phyloP scores from a whole-genome alignment of 2,113 vertebrate species.

The Callocephalon fimbriatum region DNA sequence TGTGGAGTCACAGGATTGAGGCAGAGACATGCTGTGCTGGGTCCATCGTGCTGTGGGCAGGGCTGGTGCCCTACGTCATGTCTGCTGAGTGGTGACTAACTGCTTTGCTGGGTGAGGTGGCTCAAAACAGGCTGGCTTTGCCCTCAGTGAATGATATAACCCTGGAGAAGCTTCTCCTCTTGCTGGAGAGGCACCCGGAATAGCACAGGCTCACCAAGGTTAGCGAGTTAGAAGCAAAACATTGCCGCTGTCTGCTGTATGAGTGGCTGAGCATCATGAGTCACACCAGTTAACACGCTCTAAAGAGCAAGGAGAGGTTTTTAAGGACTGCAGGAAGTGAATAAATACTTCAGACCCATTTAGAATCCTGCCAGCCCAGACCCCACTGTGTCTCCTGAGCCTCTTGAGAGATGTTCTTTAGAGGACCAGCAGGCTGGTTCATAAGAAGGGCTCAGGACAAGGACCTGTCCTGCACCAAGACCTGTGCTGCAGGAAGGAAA shows the following conservation, averaged over 20 bases:
- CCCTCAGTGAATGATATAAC: not conserved
- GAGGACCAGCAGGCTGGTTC: not conserved
- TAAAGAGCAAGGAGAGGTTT: not conserved
- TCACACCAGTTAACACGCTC: not conserved
- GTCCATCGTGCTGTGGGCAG: not conserved
- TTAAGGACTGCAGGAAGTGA: not conserved
- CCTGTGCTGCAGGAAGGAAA: not conserved
- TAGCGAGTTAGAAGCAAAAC: not conserved
- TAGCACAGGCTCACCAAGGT: not conserved
- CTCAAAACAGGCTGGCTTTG: not conserved
- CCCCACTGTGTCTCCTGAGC: not conserved
- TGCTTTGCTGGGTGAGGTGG: not conserved
- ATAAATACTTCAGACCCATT: not conserved
- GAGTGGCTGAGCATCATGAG: fast-evolving
- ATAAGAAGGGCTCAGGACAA: not conserved
- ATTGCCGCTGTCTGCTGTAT: not conserved
- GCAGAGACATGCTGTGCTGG: not conserved
- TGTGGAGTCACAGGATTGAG: not conserved
- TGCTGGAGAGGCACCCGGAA: not conserved
- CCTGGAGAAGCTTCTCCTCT: not conserved
- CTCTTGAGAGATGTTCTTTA: not conserved
- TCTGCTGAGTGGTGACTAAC: conserved; percentile 29
- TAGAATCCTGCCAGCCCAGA: not conserved
- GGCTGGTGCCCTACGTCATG: not conserved
- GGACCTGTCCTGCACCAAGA: not conserved